phyloP scores from a whole-genome alignment of 1,140 invertebrate genomes.

The Aradophagus sp. region DNA sequence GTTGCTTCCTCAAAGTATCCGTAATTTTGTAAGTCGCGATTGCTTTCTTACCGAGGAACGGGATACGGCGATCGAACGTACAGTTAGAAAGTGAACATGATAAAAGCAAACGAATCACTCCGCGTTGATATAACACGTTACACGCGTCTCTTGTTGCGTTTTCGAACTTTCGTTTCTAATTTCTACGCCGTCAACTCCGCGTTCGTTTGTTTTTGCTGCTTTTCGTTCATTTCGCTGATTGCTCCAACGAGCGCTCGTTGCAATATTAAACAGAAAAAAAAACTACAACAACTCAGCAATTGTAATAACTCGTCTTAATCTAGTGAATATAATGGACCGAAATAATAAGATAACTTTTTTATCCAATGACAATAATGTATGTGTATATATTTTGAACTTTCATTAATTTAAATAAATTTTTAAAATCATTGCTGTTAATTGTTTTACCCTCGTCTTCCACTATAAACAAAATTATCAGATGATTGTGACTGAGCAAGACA shows the following conservation, averaged over 20 bases:
- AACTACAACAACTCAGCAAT: too few relatives aligned
- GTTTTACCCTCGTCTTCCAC: too few relatives aligned
- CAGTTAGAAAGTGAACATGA: slow-evolving; percentile 48
- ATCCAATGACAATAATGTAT: slow-evolving; percentile 10
- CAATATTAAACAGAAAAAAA: too few relatives aligned
- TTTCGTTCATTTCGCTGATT: slow-evolving; percentile 14
- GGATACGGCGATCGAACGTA: slow-evolving; percentile 15
- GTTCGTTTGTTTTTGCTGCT: slow-evolving; percentile 8
- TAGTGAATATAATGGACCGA: slow-evolving; percentile 9
- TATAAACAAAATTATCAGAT: too few relatives aligned
- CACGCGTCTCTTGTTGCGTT: slow-evolving; percentile 10
- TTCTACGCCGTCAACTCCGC: slow-evolving; percentile 1
- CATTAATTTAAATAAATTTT: slow-evolving; percentile 25
- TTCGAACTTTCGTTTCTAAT: slow-evolving; percentile 45
- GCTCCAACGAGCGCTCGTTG: slow-evolving; percentile 6
- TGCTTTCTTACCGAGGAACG: slow-evolving; percentile 11
- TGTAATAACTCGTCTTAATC: slow-evolving; percentile 31
- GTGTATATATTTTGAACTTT: slow-evolving; percentile 10
- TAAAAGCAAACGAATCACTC: slow-evolving; percentile 33
- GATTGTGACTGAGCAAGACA: too few relatives aligned
- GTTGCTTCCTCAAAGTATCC: slow-evolving; percentile 18
- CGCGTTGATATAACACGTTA: slow-evolving; percentile 32
- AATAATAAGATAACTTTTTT: slow-evolving; percentile 3
- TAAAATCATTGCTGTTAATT: slow-evolving; percentile 1
- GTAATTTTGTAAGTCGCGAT: slow-evolving; percentile 13